Base-by-base conservation (phyloP, 2,797 vertebrate genomes). In the Lutjanus campechanus region DNA sequence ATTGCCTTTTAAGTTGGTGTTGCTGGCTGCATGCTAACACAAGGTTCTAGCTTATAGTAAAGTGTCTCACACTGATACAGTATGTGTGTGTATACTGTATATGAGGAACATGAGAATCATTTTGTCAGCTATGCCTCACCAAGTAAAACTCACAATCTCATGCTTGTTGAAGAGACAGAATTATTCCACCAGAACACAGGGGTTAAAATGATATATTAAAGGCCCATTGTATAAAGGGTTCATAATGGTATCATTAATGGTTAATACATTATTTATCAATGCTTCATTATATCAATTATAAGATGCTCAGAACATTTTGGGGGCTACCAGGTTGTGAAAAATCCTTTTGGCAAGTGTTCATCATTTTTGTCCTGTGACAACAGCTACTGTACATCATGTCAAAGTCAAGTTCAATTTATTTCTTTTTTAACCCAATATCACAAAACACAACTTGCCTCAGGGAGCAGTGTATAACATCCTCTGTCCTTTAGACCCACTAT, bases 11-110 rank as follows among this genome's bases (percentile, higher is more conserved):
- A 66, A 44, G 51, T 46, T 51, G 55, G 10, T 53, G 51, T 65
- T 71, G 55, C 43, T 73, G 46, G 47, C 47, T 69, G 64, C 70
- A 66, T 43, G 22, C 49, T 67, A 46, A 61, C 40, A 47, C 2
- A 19, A 44, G 20, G n/a, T 59, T 56, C 19, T 5, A n/a, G 22
- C 20, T 65, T 56, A 49, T 47, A 66, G 51, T 11, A 12, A 41
- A 44, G 55, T 43, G 55, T 29, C 20, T 55, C 9, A 56, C 4
- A 62, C 10, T 25, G 9, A 55, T 17, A 36, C n/a, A n/a, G n/a
- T n/a, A n/a, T 6, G 41, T 22, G 29, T 36, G 29, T 36, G 29
- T 36, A 36, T 43, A n/a, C n/a, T n/a, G n/a, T n/a, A 17, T 62
- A 49, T 25, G 55, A 36, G 22, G 2, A 20, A 60, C 20, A 36